Base-by-base conservation (phyloP, 2,113 vertebrate genomes). In the Lycocorax pyrrhopterus region DNA sequence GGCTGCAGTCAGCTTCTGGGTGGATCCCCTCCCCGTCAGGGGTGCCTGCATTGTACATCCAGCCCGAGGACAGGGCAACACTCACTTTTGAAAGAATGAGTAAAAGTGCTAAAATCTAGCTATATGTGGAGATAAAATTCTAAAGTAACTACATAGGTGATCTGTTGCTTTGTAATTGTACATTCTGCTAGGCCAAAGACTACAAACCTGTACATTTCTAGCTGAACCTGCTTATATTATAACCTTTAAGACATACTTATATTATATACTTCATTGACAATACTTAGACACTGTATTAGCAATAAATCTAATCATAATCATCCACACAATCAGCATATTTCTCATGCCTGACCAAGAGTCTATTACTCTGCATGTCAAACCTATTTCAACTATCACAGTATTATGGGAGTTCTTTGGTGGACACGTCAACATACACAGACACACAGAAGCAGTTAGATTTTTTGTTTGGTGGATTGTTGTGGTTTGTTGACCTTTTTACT, bases 321-420 rank as follows among this genome's bases (percentile, higher is more conserved):
- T 62, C 47, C n/a, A 43, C 30, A 75, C 47, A 75, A 75, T 68
- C 25, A 49, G 14, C 3, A 23, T 32, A 27, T 43, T 83, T 76
- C 26, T 62, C 9, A 16, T 35, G 14, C 63, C 47, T 49, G 35
- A 69, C 17, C 21, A 62, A 43, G 63, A 35, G 26, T 41, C 11
- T 55, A 4, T 26, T 83, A 23, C 22, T 35, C 41, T 69, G n/a
- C 12, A n/a, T 83, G 69, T 91, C 78, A 96, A 96, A 96, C 51
- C 33, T 87, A 63, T 94, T 93, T 95, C 69, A 95, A 60, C 51
- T 51, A 90, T 92, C 58, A 58, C 41, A 39, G 17, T 89, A 67
- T 91, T 96, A 74, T 69, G 64, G 83, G 68, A 92, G 51, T 81
- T 94, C 91, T 96, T 95, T 96, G 27, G 58, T 81, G 37, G 67